Conservation (phyloP, 1,140 invertebrate species). For the Muscidifurax raptorellus region DNA sequence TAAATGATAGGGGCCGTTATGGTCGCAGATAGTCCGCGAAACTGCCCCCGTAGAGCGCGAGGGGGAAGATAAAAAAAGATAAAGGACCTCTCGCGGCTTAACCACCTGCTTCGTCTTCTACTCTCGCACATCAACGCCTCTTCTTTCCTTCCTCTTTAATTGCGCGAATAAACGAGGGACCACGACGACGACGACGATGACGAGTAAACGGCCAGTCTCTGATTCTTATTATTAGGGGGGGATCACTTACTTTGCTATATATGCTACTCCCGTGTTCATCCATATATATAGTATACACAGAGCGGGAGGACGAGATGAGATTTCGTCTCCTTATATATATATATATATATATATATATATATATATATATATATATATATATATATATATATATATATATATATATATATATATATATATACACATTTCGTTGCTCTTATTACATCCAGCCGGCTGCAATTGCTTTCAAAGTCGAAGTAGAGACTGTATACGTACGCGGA, state of each 20-base stretch:
- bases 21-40: slow-evolving; percentile 49
- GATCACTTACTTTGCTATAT: slow-evolving; percentile 38
- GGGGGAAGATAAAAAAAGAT: slow-evolving; percentile 57
- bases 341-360: background rate
- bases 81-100: slow-evolving; percentile 60
- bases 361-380: slow-evolving; percentile 5
- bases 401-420: slow-evolving; percentile 27
- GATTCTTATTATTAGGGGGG: slow-evolving; percentile 46
- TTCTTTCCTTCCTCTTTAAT: slow-evolving; percentile 57
- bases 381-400: no score
- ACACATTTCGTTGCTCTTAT: background rate
- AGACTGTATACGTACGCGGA: no score
- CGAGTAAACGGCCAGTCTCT: slow-evolving; percentile 35
- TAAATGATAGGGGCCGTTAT: slow-evolving; percentile 56
- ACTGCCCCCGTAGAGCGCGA: slow-evolving; percentile 37
- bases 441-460: background rate
- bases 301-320: slow-evolving; percentile 42
- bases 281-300: slow-evolving; percentile 22
- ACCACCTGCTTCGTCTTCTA: slow-evolving; percentile 57
- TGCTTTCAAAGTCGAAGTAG: background rate
- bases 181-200: no score
- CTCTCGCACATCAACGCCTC: slow-evolving; percentile 51
- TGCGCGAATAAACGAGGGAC: slow-evolving; percentile 55
- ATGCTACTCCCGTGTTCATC: slow-evolving; percentile 9
- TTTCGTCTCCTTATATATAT: slow-evolving; percentile 38